Conservation (phyloP, 2,797 vertebrate genomes). For the Pogonophryne albipinna region DNA sequence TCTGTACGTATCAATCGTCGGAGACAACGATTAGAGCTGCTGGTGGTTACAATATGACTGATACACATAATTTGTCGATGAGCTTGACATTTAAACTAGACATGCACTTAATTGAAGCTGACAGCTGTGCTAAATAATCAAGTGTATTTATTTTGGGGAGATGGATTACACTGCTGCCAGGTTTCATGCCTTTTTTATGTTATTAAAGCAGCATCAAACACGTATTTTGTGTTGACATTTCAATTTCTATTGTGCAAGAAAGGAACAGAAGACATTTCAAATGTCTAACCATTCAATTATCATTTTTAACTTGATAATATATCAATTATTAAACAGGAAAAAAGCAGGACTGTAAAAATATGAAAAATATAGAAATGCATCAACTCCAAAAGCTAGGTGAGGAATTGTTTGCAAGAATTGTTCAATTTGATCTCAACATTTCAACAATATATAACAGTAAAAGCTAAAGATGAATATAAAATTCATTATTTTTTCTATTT, state of each 20-base stretch:
- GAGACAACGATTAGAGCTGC: constrained; percentile 43
- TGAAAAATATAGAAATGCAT: too few relatives aligned
- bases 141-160: constrained; percentile 56
- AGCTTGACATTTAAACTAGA: constrained; percentile 73
- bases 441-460: too few relatives aligned
- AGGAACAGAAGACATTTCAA: not conserved
- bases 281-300: constrained; percentile 16
- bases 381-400: too few relatives aligned
- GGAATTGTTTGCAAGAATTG: too few relatives aligned
- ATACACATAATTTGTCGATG: constrained; percentile 49
- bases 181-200: constrained; percentile 40
- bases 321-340: constrained; percentile 1
- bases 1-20: constrained; percentile 35
- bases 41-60: constrained; percentile 18
- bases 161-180: constrained; percentile 33
- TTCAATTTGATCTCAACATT: too few relatives aligned
- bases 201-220: constrained; percentile 16
- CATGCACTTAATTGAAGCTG: constrained; percentile 45
- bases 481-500: too few relatives aligned
- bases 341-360: not conserved
- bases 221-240: not conserved
- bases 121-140: constrained; percentile 66
- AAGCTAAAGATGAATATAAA: too few relatives aligned
- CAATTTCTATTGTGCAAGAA: not conserved
- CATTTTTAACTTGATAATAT: not conserved